Percentiles rank a stretch among this genome's conserved stretches.
Evolutionary conservation across 2,888 invertebrate genomes (phyloP).

Genomic region (Biston betularia): DNA sequence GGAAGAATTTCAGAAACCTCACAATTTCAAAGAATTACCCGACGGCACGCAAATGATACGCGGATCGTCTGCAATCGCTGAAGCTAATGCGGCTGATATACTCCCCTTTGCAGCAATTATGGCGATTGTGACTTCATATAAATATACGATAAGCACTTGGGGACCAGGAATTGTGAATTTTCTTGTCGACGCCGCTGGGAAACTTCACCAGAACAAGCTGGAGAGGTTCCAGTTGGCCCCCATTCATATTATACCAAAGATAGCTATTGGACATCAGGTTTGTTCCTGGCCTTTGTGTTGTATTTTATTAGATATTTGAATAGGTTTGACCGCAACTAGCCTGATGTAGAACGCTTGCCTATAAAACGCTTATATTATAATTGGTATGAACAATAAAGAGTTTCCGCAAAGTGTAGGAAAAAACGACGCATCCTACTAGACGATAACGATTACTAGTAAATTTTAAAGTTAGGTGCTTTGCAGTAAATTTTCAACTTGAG

Average conservation of each 20-base stretch:
- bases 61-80: constrained; percentile 76
- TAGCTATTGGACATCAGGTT: constrained; percentile 86
- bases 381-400: too few species aligned
- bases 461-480: too few species aligned
- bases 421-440: too few species aligned
- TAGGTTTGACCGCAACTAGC: too few species aligned
- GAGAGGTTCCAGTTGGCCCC: constrained; percentile 81
- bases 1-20: constrained; percentile 84
- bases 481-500: too few species aligned
- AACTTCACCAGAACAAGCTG: constrained; percentile 72
- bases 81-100: constrained; percentile 61
- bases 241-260: constrained; percentile 86
- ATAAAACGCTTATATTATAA: too few species aligned
- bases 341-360: too few species aligned
- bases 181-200: constrained; percentile 78
- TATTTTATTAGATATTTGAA: neutral
- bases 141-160: constrained; percentile 87
- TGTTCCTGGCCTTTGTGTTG: constrained; percentile 3
- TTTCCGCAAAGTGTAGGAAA: too few species aligned
- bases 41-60: constrained; percentile 87
- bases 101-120: constrained; percentile 87
- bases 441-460: too few species aligned
- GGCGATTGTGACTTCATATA: constrained; percentile 87
- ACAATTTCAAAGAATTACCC: constrained; percentile 86
- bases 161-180: constrained; percentile 86